Conservation (phyloP, 2,888 invertebrate genomes). For the Amblyjoppa fuscipennis region DNA sequence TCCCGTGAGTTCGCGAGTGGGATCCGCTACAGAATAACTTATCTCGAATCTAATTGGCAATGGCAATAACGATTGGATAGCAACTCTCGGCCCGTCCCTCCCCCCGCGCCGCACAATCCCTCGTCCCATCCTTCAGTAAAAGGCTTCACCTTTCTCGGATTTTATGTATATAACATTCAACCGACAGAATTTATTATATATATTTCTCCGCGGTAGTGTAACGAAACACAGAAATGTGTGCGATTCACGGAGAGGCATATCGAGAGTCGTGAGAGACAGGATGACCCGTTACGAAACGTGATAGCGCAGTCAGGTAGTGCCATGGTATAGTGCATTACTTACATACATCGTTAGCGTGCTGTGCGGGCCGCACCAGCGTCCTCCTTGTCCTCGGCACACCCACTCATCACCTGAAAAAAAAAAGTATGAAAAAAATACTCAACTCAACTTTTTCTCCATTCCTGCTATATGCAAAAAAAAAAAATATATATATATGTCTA, state of each 20-base stretch:
- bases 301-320: constrained; percentile 54
- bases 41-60: constrained; percentile 30
- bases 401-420: constrained; percentile 45
- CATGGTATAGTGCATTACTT: constrained; percentile 29
- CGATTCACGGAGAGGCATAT: constrained; percentile 47
- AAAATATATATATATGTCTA: background rate
- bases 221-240: constrained; percentile 41
- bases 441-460: background rate
- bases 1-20: background rate
- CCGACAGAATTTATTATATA: constrained; percentile 36
- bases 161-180: constrained; percentile 25
- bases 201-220: constrained; percentile 33
- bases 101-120: background rate
- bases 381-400: constrained; percentile 66
- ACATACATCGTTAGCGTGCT: constrained; percentile 49
- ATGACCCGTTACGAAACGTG: constrained; percentile 66
- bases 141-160: constrained; percentile 57
- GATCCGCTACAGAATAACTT: background rate
- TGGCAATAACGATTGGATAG: constrained; percentile 28
- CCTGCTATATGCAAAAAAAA: background rate
- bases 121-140: constrained; percentile 24
- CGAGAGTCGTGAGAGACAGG: constrained; percentile 67
- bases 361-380: constrained; percentile 55
- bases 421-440: constrained; percentile 24
- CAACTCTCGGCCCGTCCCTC: constrained; percentile 6